These are phyloP conservation scores for Mellivora capensis DNA, from an alignment of 2,113 vertebrate genomes.

Conservation along the genomic window DNA sequence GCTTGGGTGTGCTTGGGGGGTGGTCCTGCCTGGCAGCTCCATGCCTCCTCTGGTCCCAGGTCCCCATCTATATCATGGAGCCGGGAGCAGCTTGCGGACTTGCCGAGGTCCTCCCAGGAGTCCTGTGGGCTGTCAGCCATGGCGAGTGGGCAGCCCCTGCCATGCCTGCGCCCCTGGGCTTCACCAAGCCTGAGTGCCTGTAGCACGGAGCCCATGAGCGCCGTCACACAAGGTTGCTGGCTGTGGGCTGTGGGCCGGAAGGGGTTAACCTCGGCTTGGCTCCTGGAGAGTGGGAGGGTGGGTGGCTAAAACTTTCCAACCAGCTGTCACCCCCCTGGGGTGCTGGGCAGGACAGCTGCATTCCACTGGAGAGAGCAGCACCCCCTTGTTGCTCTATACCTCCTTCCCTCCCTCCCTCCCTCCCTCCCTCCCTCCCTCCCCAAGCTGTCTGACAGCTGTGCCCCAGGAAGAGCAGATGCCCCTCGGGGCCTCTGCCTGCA, in stretches of 20 bases:
- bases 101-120: background rate
- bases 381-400: background rate
- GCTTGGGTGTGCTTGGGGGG: background rate
- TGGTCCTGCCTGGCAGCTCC: background rate
- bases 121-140: background rate
- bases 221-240: slow-evolving; percentile 76
- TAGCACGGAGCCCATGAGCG: slow-evolving; percentile 75
- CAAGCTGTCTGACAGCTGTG: background rate
- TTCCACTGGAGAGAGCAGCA: background rate
- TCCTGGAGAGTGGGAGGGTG: accelerated
- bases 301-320: background rate
- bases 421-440: background rate
- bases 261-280: background rate
- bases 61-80: background rate
- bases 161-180: slow-evolving; percentile 76
- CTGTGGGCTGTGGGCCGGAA: background rate
- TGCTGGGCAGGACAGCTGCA: background rate
- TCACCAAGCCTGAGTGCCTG: slow-evolving; percentile 80
- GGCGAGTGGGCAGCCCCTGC: too few species aligned
- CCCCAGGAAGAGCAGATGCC: background rate
- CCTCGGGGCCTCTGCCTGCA: background rate
- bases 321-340: background rate
- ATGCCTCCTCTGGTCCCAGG: background rate
- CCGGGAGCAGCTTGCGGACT: background rate
- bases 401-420: background rate